A percentile compares a stretch with the other conserved stretches of the same genome.
Evolutionary conservation across 2,797 vertebrate genomes (phyloP).

Genomic region (Rhinoraja longicauda): DNA sequence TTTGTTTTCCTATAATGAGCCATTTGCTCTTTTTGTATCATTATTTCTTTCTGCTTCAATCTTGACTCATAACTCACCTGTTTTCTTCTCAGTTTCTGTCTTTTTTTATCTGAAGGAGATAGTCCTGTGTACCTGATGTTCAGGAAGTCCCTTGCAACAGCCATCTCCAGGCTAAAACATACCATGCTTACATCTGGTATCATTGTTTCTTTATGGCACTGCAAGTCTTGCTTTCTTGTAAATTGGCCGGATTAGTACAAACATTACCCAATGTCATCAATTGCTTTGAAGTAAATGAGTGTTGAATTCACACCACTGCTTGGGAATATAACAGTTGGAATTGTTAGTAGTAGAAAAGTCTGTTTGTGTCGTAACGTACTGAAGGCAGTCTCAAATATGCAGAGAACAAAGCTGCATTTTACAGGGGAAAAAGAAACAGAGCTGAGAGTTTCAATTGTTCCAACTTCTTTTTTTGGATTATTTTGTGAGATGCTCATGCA

Average conservation of each 20-base stretch:
- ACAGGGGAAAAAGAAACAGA: neutral
- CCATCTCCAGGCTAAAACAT: neutral
- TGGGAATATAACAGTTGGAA: constrained; percentile 18
- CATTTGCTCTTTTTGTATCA: neutral
- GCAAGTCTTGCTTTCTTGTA: neutral
- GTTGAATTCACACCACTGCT: neutral
- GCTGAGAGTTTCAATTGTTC: neutral
- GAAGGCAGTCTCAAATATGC: neutral
- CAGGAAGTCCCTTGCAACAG: neutral
- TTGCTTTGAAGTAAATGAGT: constrained; percentile 32
- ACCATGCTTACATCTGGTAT: no score
- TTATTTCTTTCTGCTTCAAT: neutral
- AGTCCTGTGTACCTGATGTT: neutral
- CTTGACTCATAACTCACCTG: neutral
- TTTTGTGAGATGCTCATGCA: neutral
- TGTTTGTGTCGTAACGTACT: neutral
- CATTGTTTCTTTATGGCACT: neutral
- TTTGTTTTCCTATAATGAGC: neutral
- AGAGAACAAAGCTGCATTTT: constrained; percentile 15
- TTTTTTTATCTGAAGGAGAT: neutral
- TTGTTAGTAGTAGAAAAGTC: constrained; percentile 18
- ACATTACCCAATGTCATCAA: neutral
- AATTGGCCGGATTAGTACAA: constrained; percentile 1
- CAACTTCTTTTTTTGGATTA: constrained; percentile 11
- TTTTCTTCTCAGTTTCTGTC: neutral